Conservation (phyloP, 1,140 invertebrate species). For the Drosophila santomea region DNA sequence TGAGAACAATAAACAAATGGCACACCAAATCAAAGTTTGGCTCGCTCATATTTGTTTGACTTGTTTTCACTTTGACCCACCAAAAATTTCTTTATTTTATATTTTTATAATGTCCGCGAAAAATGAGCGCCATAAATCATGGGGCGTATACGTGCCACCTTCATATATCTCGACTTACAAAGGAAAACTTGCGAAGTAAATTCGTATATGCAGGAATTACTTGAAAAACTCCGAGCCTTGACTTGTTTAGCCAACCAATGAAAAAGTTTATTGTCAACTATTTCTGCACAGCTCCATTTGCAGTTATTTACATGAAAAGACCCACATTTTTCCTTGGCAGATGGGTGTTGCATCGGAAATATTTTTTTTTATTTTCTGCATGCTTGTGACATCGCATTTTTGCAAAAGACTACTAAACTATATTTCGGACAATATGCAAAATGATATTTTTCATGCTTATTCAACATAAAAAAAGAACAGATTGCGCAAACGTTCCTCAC, state of each 20-base stretch:
- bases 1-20: slow-evolving; percentile 46
- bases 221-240: slow-evolving; percentile 59
- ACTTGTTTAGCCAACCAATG: slow-evolving; percentile 38
- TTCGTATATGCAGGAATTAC: slow-evolving; percentile 77
- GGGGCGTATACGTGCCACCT: slow-evolving; percentile 38
- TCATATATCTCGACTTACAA: slow-evolving; percentile 14
- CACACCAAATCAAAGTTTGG: slow-evolving; percentile 58
- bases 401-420: slow-evolving; percentile 20
- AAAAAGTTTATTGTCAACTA: slow-evolving; percentile 68
- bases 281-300: slow-evolving; percentile 57
- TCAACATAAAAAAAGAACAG: too few species aligned
- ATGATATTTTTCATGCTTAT: slow-evolving; percentile 11
- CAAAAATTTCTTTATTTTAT: slow-evolving; percentile 38
- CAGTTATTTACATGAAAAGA: slow-evolving; percentile 58
- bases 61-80: slow-evolving; percentile 27
- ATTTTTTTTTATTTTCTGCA: slow-evolving; percentile 26
- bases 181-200: slow-evolving; percentile 62
- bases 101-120: slow-evolving; percentile 69
- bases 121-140: slow-evolving; percentile 74
- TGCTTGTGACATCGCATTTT: slow-evolving; percentile 16
- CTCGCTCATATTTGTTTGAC: slow-evolving; percentile 1
- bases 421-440: slow-evolving; percentile 22
- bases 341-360: slow-evolving; percentile 4
- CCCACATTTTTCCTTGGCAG: slow-evolving; percentile 1
- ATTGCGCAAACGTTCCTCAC: slow-evolving; percentile 16